Conservation (phyloP, 2,888 invertebrate species). For the Hypselothyrea guttata region DNA sequence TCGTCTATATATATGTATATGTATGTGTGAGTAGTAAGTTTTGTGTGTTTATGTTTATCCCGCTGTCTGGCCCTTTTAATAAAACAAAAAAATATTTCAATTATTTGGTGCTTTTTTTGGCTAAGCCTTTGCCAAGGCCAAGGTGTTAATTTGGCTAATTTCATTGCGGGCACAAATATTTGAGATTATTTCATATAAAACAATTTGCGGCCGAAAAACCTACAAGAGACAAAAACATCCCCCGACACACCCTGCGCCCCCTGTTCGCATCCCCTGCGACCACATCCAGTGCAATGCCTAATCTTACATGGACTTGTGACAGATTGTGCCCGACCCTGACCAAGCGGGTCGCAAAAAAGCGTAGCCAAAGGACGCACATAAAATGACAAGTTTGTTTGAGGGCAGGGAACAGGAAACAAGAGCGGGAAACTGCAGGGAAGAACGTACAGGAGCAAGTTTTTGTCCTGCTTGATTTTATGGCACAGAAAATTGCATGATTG, state of each 20-base stretch:
- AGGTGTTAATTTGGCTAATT: constrained; percentile 78
- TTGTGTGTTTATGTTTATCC: constrained; percentile 7
- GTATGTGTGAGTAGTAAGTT: too few species aligned
- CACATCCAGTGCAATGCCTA: constrained; percentile 16
- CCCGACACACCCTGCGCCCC: constrained; percentile 1
- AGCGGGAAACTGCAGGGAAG: constrained; percentile 40
- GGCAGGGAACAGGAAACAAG: constrained; percentile 7
- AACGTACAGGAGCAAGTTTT: constrained; percentile 40
- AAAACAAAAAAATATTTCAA: constrained; percentile 74
- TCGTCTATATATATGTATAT: constrained; percentile 12
- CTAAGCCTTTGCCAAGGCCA: constrained; percentile 59
- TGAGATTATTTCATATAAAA: constrained; percentile 68
- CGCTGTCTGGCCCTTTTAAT: constrained; percentile 50
- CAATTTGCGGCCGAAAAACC: constrained; percentile 58
- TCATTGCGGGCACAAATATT: constrained; percentile 72
- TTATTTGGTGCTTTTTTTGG: constrained; percentile 62
- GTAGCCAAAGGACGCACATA: constrained; percentile 32
- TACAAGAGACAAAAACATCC: constrained; percentile 23
- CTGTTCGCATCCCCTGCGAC: too few species aligned
- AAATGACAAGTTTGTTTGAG: constrained; percentile 58
- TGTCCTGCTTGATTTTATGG: constrained; percentile 72
- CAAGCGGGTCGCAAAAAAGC: constrained; percentile 53
- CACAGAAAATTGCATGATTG: constrained; percentile 82
- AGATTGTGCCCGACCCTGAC: constrained; percentile 65
- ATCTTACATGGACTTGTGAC: constrained; percentile 59